Percentiles rank a stretch among this genome's conserved stretches.
Conservation (phyloP, 2,888 invertebrate genomes). For the Apamea crenata region DNA sequence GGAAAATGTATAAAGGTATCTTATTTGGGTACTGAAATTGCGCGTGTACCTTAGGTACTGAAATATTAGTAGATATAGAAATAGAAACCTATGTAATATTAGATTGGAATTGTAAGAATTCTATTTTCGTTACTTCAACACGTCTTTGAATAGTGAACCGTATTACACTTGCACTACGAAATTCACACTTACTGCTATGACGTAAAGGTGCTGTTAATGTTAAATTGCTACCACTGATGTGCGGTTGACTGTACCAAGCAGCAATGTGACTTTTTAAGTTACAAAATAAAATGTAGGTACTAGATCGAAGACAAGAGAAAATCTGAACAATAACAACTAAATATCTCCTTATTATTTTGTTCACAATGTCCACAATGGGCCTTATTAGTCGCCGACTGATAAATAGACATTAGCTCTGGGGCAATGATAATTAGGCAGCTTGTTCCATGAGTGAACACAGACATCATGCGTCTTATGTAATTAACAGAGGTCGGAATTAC, state of each 20-base stretch:
- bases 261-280: neutral
- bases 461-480: neutral
- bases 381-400: neutral
- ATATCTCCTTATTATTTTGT: neutral
- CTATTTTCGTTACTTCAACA: too few relatives aligned
- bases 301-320: neutral
- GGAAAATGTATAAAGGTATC: neutral
- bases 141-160: too few relatives aligned
- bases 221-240: neutral
- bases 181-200: neutral
- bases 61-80: neutral
- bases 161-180: neutral
- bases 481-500: too few relatives aligned
- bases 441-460: conserved; percentile 26
- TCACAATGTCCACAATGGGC: neutral
- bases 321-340: neutral
- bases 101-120: neutral
- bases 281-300: neutral
- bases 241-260: neutral
- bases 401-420: neutral
- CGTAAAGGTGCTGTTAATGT: too few relatives aligned
- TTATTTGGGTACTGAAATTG: neutral
- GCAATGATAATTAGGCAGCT: conserved; percentile 30
- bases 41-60: neutral
- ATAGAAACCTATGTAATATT: neutral